phyloP scores from a whole-genome alignment of 37 sponge, comb jelly and placozoan genomes.

The Amphimedon queenslandica region DNA sequence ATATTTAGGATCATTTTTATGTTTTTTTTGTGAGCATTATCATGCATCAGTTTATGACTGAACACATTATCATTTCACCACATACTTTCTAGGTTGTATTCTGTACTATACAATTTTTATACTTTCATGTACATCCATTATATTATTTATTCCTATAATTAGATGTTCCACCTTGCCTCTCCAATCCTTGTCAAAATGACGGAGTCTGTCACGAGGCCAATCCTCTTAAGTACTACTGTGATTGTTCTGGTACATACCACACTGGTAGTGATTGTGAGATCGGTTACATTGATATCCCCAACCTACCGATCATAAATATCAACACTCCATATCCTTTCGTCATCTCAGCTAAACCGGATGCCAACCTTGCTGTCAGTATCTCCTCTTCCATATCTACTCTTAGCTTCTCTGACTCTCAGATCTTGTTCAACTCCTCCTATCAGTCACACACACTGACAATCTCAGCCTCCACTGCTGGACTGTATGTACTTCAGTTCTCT shows the following conservation, averaged over 20 bases:
- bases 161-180: slow-evolving; percentile 5
- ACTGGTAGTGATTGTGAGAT: slow-evolving; percentile 6
- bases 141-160: neutral
- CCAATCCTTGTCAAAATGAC: slow-evolving; percentile 9
- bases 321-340: neutral
- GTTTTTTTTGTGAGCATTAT: too few species aligned
- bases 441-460: neutral
- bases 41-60: too few species aligned
- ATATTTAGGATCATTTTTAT: too few species aligned
- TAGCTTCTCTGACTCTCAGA: neutral
- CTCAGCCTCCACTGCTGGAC: neutral
- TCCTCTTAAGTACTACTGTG: neutral
- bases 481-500: neutral
- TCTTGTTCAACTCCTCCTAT: neutral
- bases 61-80: too few species aligned
- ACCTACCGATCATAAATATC: neutral
- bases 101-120: too few species aligned
- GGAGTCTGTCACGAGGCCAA: neutral
- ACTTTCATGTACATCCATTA: too few species aligned
- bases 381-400: neutral
- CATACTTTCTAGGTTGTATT: too few species aligned
- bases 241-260: slow-evolving; percentile 8
- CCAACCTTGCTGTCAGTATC: neutral
- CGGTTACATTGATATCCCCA: neutral
- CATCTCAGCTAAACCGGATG: slow-evolving; percentile 17